Evolutionary conservation across 2,888 invertebrate species (phyloP), one percentile per base, ranked within the genome.

Genomic region (Hylaea fasciaria): DNA sequence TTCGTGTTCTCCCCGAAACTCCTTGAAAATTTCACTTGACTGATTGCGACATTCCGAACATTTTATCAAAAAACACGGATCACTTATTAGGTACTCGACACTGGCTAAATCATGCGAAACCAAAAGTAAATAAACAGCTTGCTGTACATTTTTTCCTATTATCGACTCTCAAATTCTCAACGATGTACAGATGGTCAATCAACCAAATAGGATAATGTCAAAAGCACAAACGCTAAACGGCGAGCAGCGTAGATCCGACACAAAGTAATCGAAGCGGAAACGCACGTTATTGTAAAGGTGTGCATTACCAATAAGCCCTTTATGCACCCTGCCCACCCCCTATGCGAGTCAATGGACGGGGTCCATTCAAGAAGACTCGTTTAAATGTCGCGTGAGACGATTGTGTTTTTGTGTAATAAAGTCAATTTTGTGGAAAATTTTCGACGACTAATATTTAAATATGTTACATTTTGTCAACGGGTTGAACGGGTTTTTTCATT

Each of bases 221-320:
- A 37, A 37, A 37, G n/a, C 2, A 22, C 22, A 37, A 35, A 35
- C 9, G 11, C 2, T 3, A 37, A 37, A 12, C 2, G 32, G 3
- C 32, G n/a, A 37, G 10, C 3, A 37, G 3, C 29, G 45, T 55
- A 60, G 51, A 74, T 57, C 62, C 65, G 64, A 69, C 59, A 66
- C 59, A 71, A 76, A 73, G 72, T 72, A 76, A 78, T 54, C 71
- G 74, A 70, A 75, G 77, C 78, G 78, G 78, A 78, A 78, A 77
- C 64, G 68, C 71, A 64, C 53, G 65, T 71, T 41, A 71, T 62
- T 50, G 49, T 54, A 54, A 57, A 62, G 57, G 62, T 57, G 57
- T 47, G 46, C 57, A 62, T 55, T 56, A 72, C 73, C 69, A 69
- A 73, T 75, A 67, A 73, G 66, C 46, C 59, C 68, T 75, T 75